phyloP scores from a whole-genome alignment of 2,888 invertebrate genomes.

The Carpatolechia fugitivella region DNA sequence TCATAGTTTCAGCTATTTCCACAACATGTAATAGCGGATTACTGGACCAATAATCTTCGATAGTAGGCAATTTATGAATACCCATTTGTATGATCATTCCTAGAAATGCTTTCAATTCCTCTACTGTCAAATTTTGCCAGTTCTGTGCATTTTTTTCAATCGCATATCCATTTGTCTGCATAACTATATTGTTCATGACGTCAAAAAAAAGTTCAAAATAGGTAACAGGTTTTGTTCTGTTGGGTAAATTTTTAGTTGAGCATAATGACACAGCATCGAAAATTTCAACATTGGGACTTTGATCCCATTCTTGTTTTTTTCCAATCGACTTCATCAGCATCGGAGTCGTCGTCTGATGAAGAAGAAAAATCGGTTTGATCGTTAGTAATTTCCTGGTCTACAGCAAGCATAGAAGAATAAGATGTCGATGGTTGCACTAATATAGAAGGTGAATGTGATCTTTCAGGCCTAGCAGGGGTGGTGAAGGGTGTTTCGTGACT shows the following conservation, averaged over 20 bases:
- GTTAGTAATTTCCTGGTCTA: too few species aligned
- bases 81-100: constrained; percentile 24
- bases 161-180: neutral
- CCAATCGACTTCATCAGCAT: neutral
- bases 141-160: neutral
- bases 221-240: neutral
- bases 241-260: neutral
- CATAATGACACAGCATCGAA: neutral
- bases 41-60: constrained; percentile 23
- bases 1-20: constrained; percentile 14
- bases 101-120: constrained; percentile 22
- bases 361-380: too few species aligned
- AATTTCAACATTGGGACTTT: neutral
- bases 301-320: neutral
- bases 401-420: too few species aligned
- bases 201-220: neutral
- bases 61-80: constrained; percentile 17
- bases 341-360: neutral
- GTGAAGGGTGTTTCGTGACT: too few species aligned
- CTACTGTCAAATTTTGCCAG: neutral
- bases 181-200: neutral
- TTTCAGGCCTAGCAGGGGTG: too few species aligned
- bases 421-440: too few species aligned
- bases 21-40: constrained; percentile 16
- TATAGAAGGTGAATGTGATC: too few species aligned